Percentiles rank a stretch among this genome's conserved stretches.
Evolutionary conservation across 2,888 invertebrate species (phyloP).

Genomic region (Thecocarcelia acutangulata): DNA sequence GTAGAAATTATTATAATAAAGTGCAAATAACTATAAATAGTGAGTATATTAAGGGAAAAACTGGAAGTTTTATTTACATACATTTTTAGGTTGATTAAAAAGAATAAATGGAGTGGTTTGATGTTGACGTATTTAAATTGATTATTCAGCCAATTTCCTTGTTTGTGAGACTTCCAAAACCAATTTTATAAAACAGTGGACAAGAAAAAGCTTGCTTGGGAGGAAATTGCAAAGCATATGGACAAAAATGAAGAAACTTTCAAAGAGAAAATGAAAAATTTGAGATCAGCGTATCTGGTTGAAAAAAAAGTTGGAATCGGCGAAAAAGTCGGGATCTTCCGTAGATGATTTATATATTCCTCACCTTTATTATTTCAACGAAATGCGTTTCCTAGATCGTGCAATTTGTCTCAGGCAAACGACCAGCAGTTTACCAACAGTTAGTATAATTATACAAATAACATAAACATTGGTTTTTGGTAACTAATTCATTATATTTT

Average conservation of each 20-base stretch:
- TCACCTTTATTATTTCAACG: slow-evolving; percentile 26
- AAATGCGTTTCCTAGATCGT: slow-evolving; percentile 10
- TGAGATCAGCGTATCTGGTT: slow-evolving; percentile 8
- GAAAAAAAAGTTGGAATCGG: slow-evolving; percentile 10
- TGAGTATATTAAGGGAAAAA: too few relatives aligned
- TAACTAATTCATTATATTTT: too few relatives aligned
- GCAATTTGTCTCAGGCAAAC: slow-evolving; percentile 1
- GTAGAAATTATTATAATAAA: too few relatives aligned
- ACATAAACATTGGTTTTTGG: too few relatives aligned
- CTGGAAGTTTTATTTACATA: too few relatives aligned
- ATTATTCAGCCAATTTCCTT: slow-evolving; percentile 17
- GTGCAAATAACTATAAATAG: too few relatives aligned
- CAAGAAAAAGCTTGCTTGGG: slow-evolving; percentile 22
- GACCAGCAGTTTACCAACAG: too few relatives aligned
- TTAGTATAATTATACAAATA: too few relatives aligned
- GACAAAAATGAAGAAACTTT: not conserved
- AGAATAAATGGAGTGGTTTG: too few relatives aligned
- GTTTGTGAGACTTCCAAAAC: slow-evolving; percentile 24
- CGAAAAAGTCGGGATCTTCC: not conserved
- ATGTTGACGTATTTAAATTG: slow-evolving; percentile 8
- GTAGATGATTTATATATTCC: not conserved
- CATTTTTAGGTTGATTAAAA: too few relatives aligned
- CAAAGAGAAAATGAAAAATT: slow-evolving; percentile 28
- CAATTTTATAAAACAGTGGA: slow-evolving; percentile 7
- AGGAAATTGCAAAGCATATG: slow-evolving; percentile 19